These are phyloP conservation scores for Spinus olivaceus DNA, from an alignment of 2,797 vertebrate genomes.

Conservation along the genomic window DNA sequence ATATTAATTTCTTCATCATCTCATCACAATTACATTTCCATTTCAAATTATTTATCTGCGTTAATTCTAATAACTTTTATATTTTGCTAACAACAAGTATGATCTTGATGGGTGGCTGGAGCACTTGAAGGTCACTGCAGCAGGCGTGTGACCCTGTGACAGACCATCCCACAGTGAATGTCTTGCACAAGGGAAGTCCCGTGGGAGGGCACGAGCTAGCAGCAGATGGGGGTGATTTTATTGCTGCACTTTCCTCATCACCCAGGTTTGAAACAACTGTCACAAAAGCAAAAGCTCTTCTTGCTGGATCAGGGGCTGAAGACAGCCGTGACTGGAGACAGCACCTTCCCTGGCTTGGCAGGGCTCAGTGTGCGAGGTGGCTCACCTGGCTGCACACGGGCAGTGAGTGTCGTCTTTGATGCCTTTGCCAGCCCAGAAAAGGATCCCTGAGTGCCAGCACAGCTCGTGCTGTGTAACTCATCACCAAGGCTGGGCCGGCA, in stretches of 20 bases:
- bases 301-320: not conserved
- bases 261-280: not conserved
- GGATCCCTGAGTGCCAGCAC: not conserved
- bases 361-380: fast-evolving
- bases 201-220: not conserved
- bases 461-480: not conserved
- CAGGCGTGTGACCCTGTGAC: not conserved
- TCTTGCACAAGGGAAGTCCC: not conserved
- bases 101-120: not conserved
- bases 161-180: fast-evolving
- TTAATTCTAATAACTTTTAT: not conserved
- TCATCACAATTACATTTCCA: slow-evolving; percentile 22
- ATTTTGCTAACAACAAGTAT: not conserved
- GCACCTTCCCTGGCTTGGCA: not conserved
- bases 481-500: not conserved
- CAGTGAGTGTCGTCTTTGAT: not conserved
- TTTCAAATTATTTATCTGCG: not conserved
- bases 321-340: not conserved
- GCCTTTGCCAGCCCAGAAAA: not conserved
- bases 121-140: not conserved
- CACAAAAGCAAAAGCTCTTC: not conserved
- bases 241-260: not conserved
- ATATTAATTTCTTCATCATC: not conserved
- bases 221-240: not conserved
- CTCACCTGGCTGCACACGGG: not conserved